These are phyloP conservation scores for Tholera decimalis DNA, from an alignment of 2,888 invertebrate species.

Conservation along the genomic window DNA sequence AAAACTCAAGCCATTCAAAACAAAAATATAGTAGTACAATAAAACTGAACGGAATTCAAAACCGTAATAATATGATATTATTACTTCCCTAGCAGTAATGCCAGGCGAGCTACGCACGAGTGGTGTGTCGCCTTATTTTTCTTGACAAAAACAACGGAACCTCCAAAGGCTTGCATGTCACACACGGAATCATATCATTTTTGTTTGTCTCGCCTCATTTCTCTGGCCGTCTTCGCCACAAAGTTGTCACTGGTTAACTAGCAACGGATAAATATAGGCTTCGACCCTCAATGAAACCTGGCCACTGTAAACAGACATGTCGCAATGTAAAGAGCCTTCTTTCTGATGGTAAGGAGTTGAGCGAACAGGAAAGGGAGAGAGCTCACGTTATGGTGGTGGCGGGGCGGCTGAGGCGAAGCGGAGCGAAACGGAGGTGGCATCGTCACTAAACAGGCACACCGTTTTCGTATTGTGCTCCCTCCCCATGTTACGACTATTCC, in stretches of 20 bases:
- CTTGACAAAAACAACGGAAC: conserved; percentile 74
- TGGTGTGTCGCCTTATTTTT: conserved; percentile 77
- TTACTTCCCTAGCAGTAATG: conserved; percentile 68
- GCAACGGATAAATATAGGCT: conserved; percentile 84
- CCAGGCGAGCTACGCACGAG: conserved; percentile 73
- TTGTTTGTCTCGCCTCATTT: conserved; percentile 85
- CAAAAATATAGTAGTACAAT: conserved; percentile 47
- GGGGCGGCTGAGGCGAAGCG: conserved; percentile 77
- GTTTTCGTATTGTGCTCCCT: conserved; percentile 87
- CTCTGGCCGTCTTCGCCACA: conserved; percentile 81
- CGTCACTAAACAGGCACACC: conserved; percentile 89
- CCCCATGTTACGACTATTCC: conserved; percentile 89
- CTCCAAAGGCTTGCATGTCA: conserved; percentile 79
- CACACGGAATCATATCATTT: conserved; percentile 83
- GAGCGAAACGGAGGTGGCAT: conserved; percentile 85
- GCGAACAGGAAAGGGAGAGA: conserved; percentile 74
- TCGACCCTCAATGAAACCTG: conserved; percentile 77
- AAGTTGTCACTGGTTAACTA: conserved; percentile 84
- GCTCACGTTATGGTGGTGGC: conserved; percentile 77
- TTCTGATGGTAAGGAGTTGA: conserved; percentile 68
- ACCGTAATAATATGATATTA: conserved; percentile 71
- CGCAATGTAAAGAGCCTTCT: conserved; percentile 72
- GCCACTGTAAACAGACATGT: conserved; percentile 77
- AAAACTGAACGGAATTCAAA: conserved; percentile 65
- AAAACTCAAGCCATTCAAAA: conserved; percentile 30